phyloP scores from a whole-genome alignment of 2,888 invertebrate species.

The Oxytorus armatus region DNA sequence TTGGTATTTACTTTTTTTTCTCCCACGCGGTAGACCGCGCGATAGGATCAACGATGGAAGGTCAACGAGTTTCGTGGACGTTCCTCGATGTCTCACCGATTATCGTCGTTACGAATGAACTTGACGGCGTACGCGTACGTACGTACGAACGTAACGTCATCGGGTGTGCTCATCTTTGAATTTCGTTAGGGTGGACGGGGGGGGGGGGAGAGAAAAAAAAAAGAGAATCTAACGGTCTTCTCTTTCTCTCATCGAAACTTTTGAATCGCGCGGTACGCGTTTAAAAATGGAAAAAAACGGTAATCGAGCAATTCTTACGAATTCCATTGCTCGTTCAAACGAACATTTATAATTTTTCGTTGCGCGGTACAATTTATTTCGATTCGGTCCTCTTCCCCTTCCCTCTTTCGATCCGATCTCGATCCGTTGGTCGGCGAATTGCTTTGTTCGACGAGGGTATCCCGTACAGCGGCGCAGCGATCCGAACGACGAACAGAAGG shows the following conservation, averaged over 20 bases:
- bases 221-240: no score
- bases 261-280: no score
- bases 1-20: conserved; percentile 30
- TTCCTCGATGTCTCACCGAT: conserved; percentile 50
- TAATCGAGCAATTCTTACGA: no score
- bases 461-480: conserved; percentile 35
- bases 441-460: conserved; percentile 59
- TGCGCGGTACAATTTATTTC: no score
- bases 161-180: no score
- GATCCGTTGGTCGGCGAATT: conserved; percentile 62
- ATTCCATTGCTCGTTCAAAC: no score
- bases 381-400: conserved; percentile 24
- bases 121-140: background rate
- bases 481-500: conserved; percentile 40
- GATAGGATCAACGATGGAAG: conserved; percentile 75
- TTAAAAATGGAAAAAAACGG: no score
- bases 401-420: conserved; percentile 65
- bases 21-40: conserved; percentile 17
- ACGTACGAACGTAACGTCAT: conserved; percentile 56
- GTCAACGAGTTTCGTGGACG: conserved; percentile 74
- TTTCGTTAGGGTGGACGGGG: no score
- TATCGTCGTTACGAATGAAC: conserved; percentile 44
- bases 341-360: no score
- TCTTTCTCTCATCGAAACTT: conserved; percentile 9
- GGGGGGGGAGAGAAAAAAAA: no score